Evolutionary conservation across 2,888 invertebrate species (phyloP), one percentile per base, ranked within the genome.

Genomic region (Clanis bilineata): DNA sequence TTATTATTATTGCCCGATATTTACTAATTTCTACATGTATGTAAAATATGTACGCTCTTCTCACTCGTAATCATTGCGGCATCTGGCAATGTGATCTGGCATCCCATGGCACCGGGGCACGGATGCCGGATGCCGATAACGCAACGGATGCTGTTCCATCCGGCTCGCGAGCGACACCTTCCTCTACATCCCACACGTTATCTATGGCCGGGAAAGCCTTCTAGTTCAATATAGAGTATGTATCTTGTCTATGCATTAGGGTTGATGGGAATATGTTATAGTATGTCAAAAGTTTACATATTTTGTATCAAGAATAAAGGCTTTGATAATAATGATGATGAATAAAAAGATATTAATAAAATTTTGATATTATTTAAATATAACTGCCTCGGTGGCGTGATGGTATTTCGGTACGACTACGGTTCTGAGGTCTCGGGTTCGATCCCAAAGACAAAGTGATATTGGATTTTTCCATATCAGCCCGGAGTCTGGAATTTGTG

Each of bases 131-230:
- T 3, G 55, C 63, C 68, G 82, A 82, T 82, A 81, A 74, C 75
- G 77, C 74, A 76, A 62, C 70, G 74, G 73, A 73, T 71, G 72
- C 70, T 60, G 62, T 60, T 66, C 64, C 73, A 61, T 78, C 82
- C 81, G 77, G 72, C 61, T 64, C 64, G 70, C 69, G 61, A 64
- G 72, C 73, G 75, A 74, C 79, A 77, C 76, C 77, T 80, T 75
- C 77, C 44, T 70, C 73, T 70, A 69, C 73, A 69, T 79, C 79
- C 80, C 66, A 60, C 25, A 25, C 62, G 70, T 69, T 78, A 79
- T 77, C 76, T 76, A 72, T 66, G 72, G 68, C 64, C 65, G 62
- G 65, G 63, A 61, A 63, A 67, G 64, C 69, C 69, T 65, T 64
- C 58, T 61, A 63, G 61, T 60, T 61, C 25, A 25, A n/a, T 10